Evolutionary conservation across 2,113 vertebrate species (phyloP).

Genomic region (Phaethornis superciliosus): DNA sequence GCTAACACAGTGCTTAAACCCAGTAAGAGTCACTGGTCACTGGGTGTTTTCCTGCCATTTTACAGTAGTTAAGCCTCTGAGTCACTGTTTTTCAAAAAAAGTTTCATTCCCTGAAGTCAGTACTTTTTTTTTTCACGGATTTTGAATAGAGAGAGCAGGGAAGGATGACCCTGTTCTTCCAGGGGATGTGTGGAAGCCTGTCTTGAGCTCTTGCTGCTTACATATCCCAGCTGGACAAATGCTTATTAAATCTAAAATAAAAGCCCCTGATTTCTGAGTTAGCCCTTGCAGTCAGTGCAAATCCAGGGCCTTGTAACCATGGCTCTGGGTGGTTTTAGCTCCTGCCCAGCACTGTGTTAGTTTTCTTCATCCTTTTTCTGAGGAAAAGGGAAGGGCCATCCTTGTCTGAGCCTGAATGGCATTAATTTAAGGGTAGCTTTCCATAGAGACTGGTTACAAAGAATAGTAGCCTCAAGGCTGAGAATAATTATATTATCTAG

Average conservation of each 20-base stretch:
- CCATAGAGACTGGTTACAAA: not conserved
- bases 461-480: not conserved
- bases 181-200: not conserved
- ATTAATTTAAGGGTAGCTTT: not conserved
- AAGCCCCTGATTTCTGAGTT: not conserved
- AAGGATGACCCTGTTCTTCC: not conserved
- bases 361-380: not conserved
- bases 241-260: not conserved
- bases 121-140: not conserved
- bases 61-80: not conserved
- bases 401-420: not conserved
- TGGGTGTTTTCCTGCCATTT: not conserved
- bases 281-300: not conserved
- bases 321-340: not conserved
- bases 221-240: not conserved
- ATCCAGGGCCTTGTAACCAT: not conserved
- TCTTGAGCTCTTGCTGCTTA: not conserved
- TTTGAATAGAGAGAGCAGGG: not conserved
- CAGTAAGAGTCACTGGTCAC: not conserved
- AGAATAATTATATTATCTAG: not conserved
- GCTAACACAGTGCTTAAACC: not conserved
- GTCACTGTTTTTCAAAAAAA: not conserved
- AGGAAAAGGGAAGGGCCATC: not conserved
- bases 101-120: not conserved
- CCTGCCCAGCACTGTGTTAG: not conserved